Base-by-base conservation (phyloP, 2,888 invertebrate species). In the Meloe dianella region DNA sequence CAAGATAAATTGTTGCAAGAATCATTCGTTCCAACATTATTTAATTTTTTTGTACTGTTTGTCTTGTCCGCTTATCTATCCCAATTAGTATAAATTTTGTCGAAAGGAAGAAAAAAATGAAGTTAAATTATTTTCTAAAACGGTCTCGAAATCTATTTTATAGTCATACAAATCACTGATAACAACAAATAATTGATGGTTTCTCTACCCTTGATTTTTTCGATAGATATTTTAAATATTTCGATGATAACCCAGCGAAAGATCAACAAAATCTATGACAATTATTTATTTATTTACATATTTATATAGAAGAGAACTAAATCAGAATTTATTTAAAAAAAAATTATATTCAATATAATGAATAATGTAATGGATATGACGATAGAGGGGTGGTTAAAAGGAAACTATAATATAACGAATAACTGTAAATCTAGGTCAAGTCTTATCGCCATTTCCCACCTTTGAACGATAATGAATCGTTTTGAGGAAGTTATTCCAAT, bases 401-500 rank as follows among this genome's bases (percentile, higher is more conserved):
- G 17, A 12, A 41, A 41, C 9, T 2, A 12, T 22, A 22, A 51
- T 51, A 51, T 10, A 51, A 47, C 20, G 2, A 38, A 51, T 51
- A 22, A 12, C 22, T 5, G 17, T 22, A 51, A 12, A 66, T 60
- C 61, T 67, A 67, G 67, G 67, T 64, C 67, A 67, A 54, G 58
- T 61, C 61, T 61, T 67, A 67, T 67, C 67, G 59, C 32, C 51
- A 6, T 57, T 64, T 59, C 61, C 64, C 64, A 67, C 67, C 64
- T 67, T 27, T 51, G 51, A 22, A 22, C n/a, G 59, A 35, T 64
- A 64, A 67, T 64, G 64, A 51, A 29, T 20, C 32, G 30, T 60
- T 60, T 60, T 35, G 61, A 67, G 67, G 67, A 67, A 67, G 67
- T 64, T 41, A 60, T 64, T 67, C 64, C 64, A 67, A 67, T 67